Conservation (phyloP, 2,888 invertebrate species). For the Euplexia lucipara region DNA sequence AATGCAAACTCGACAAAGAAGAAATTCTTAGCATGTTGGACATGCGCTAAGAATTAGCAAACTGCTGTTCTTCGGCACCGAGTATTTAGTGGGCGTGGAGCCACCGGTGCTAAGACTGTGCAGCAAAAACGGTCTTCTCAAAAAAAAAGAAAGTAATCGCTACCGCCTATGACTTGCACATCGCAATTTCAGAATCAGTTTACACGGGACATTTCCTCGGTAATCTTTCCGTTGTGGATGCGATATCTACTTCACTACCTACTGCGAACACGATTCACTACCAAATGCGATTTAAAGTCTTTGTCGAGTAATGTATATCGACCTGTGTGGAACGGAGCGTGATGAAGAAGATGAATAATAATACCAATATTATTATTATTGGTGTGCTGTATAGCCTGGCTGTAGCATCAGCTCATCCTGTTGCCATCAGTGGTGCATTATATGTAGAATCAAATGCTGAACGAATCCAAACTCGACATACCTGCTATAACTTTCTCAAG, state of each 20-base stretch:
- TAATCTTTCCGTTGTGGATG: conserved; percentile 66
- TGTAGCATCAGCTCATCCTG: too few species aligned
- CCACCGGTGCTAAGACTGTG: conserved; percentile 95
- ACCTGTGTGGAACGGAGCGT: conserved; percentile 37
- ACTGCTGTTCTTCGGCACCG: conserved; percentile 95
- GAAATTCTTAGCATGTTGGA: too few species aligned
- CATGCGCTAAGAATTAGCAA: conserved; percentile 94
- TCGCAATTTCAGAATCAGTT: conserved; percentile 68
- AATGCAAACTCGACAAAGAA: too few species aligned
- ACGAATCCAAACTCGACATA: too few species aligned
- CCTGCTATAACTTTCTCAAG: too few species aligned
- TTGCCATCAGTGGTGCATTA: too few species aligned
- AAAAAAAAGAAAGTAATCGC: conserved; percentile 12
- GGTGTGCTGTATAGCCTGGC: too few species aligned
- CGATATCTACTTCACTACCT: conserved; percentile 57
- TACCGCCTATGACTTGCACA: conserved; percentile 16
- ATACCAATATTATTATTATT: too few species aligned
- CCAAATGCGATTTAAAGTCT: conserved; percentile 51
- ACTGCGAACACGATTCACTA: conserved; percentile 29
- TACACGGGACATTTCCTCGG: conserved; percentile 68
- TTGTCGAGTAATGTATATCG: conserved; percentile 49
- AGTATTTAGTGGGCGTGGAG: conserved; percentile 96
- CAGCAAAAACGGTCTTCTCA: too few species aligned
- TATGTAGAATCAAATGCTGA: too few species aligned
- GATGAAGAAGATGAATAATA: conserved; percentile 4